phyloP scores from a whole-genome alignment of 2,113 vertebrate genomes.

The Hippocampus abdominalis region DNA sequence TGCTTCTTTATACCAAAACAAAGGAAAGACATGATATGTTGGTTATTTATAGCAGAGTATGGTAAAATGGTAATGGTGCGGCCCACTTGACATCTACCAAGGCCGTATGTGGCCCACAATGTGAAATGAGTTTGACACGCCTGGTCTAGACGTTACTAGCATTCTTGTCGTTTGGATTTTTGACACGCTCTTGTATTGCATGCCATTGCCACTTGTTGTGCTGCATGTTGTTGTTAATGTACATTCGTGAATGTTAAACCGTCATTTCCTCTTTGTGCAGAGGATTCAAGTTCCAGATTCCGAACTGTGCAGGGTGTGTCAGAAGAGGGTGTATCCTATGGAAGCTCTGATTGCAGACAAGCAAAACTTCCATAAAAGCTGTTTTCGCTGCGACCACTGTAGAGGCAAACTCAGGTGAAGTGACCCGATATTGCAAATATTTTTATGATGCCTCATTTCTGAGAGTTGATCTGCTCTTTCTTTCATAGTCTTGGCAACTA shows the following conservation, averaged over 20 bases:
- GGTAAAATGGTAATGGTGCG: too few relatives aligned
- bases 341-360: slow-evolving; percentile 89
- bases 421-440: neutral
- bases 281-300: slow-evolving; percentile 86
- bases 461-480: slow-evolving; percentile 3
- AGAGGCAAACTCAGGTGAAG: slow-evolving; percentile 87
- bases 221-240: neutral
- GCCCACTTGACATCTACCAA: too few relatives aligned
- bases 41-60: too few relatives aligned
- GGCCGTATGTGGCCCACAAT: too few relatives aligned
- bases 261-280: slow-evolving; percentile 59
- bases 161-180: neutral
- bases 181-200: neutral
- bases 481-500: slow-evolving; percentile 90
- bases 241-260: neutral
- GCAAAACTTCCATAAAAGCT: slow-evolving; percentile 94
- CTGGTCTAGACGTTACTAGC: neutral
- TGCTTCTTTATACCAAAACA: too few relatives aligned
- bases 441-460: neutral
- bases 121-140: too few relatives aligned
- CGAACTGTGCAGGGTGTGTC: slow-evolving; percentile 87
- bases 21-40: too few relatives aligned
- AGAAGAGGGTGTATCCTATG: slow-evolving; percentile 95
- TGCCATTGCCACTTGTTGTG: neutral
- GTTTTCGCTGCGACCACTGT: slow-evolving; percentile 92